Percentiles rank a stretch among this genome's conserved stretches.
These are phyloP conservation scores for Liposcelis brunnea DNA, from an alignment of 2,888 invertebrate genomes.

Conservation along the genomic window DNA sequence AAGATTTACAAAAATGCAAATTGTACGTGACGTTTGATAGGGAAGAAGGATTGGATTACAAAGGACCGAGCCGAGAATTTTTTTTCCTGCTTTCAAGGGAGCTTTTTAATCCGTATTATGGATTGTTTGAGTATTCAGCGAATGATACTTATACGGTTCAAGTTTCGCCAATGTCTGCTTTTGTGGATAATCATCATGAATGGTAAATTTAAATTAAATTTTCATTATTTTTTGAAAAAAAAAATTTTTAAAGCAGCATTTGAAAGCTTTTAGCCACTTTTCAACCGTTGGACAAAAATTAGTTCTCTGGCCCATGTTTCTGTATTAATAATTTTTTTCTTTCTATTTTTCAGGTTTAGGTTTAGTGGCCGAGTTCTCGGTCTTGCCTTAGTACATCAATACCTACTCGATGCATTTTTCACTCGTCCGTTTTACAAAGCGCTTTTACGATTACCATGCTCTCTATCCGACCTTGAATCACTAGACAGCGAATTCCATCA, in stretches of 20 bases:
- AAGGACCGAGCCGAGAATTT: constrained; percentile 93
- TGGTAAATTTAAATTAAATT: constrained; percentile 44
- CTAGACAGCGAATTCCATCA: constrained; percentile 93
- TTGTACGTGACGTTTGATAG: constrained; percentile 87
- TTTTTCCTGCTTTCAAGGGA: constrained; percentile 95
- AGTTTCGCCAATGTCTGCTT: constrained; percentile 88
- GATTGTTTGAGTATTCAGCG: constrained; percentile 94
- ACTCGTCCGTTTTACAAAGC: constrained; percentile 95
- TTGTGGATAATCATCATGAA: constrained; percentile 92
- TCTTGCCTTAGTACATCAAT: constrained; percentile 90
- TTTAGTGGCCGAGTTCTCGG: constrained; percentile 91
- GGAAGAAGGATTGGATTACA: constrained; percentile 94
- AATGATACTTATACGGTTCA: constrained; percentile 96
- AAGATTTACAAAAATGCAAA: constrained; percentile 87
- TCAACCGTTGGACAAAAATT: no score
- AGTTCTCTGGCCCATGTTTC: no score
- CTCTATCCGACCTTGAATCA: constrained; percentile 67
- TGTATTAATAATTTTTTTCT: constrained; percentile 6
- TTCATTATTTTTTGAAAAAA: not conserved
- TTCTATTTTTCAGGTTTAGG: constrained; percentile 48
- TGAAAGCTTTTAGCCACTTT: no score
- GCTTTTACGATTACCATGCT: constrained; percentile 65
- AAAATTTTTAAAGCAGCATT: no score
- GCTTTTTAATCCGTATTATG: constrained; percentile 96
- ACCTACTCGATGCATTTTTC: constrained; percentile 92